Base-by-base conservation (phyloP, 2,888 invertebrate species). In the Epinotia nisella region DNA sequence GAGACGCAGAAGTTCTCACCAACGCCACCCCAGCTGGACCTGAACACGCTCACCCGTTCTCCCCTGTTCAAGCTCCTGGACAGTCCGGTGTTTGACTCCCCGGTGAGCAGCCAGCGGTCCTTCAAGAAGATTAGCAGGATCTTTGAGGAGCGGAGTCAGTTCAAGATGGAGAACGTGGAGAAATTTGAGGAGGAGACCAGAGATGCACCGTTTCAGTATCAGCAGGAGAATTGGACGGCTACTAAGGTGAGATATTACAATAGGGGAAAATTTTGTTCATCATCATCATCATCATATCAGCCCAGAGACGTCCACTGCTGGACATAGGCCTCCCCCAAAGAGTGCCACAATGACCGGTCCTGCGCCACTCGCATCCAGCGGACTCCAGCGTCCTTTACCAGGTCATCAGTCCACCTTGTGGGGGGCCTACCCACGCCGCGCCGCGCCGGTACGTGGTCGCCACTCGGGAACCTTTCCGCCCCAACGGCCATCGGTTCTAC, bases 141-240 rank as follows among this genome's bases (percentile, higher is more conserved):
- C 53, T 89, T 90, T 49, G 90, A 92, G 74, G 93, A 93, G 13
- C 77, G 93, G 45, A 85, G 83, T 0, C 80, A 78, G 39, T 92
- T 90, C 61, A 92, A 88, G 75, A 88, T 87, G 85, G 83, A 91
- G n/a, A 91, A 91, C 80, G 80, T 84, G 9, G 75, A 76, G 29
- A 90, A 90, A 53, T 79, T 89, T 1, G 91, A 91, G 49, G 93
- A 92, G n/a, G 92, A 92, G 21, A 80, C 93, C 0, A 85, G 90
- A n/a, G 92, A 92, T 51, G 91, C 89, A 53, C 78, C 85, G 0
- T 91, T 91, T 7, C 84, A 85, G 4, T 83, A 84, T 80, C 60
- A 78, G 81, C 70, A 79, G 79, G 5, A 80, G 1, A 82, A 83
- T 59, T 91, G 91, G 91, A 85, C 88, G 0, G 81, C 75, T 17